Evolutionary conservation across 2,797 vertebrate species (phyloP).

Genomic region (Bradypodion pumilum): DNA sequence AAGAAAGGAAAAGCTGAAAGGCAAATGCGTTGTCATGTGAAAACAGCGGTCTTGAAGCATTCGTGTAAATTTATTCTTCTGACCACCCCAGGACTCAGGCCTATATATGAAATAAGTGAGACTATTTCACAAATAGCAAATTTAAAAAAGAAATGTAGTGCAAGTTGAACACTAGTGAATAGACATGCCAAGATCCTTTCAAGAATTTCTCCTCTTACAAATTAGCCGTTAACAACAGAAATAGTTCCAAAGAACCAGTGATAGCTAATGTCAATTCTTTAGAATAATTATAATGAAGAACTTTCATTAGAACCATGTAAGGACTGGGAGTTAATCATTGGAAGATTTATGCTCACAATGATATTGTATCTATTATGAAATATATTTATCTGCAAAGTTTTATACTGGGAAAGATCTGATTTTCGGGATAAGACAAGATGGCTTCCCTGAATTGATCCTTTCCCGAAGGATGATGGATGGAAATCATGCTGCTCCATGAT

Average conservation of each 20-base stretch:
- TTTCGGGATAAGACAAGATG: background rate
- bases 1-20: slow-evolving; percentile 84
- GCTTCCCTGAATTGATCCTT: background rate
- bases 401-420: slow-evolving; percentile 17
- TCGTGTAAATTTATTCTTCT: background rate
- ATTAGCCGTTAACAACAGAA: slow-evolving; percentile 8
- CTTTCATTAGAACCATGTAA: background rate
- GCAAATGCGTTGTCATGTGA: slow-evolving; percentile 85
- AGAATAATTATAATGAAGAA: background rate
- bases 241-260: slow-evolving; percentile 14
- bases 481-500: too few species aligned
- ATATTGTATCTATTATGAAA: background rate
- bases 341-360: slow-evolving; percentile 2
- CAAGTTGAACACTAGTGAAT: slow-evolving; percentile 24
- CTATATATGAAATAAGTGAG: slow-evolving; percentile 39
- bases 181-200: background rate
- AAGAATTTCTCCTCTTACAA: slow-evolving; percentile 3
- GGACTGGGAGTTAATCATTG: background rate
- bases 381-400: slow-evolving; percentile 12
- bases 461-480: background rate
- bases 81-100: slow-evolving; percentile 12
- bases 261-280: slow-evolving; percentile 13
- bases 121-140: slow-evolving; percentile 48
- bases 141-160: slow-evolving; percentile 53
- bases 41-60: background rate